Evolutionary conservation across 2,888 invertebrate species (phyloP).

Genomic region (Pandemis cinnamomeana): DNA sequence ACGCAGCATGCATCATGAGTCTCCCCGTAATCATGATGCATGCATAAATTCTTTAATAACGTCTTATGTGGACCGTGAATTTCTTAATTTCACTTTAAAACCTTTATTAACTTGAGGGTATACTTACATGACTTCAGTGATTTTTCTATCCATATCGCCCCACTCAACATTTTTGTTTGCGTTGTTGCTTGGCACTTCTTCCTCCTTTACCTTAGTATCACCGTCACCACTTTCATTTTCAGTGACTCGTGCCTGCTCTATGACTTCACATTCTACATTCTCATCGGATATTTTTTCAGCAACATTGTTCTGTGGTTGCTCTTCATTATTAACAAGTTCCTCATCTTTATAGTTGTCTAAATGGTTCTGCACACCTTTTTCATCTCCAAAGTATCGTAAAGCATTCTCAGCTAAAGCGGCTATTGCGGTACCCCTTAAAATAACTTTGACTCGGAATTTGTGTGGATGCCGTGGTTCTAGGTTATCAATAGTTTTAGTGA

Average conservation of each 20-base stretch:
- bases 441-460: constrained; percentile 73
- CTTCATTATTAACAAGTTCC: constrained; percentile 19
- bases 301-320: not conserved
- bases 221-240: not conserved
- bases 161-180: not conserved
- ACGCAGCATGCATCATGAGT: too few species aligned
- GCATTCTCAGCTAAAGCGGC: constrained; percentile 54
- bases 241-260: not conserved
- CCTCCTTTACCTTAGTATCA: not conserved
- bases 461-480: constrained; percentile 79
- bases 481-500: constrained; percentile 68
- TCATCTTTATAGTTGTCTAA: constrained; percentile 44
- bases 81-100: too few species aligned
- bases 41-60: too few species aligned
- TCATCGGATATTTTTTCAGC: not conserved
- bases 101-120: not conserved
- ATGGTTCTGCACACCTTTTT: constrained; percentile 50
- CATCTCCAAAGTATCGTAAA: constrained; percentile 58
- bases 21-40: too few species aligned
- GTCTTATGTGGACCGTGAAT: not conserved
- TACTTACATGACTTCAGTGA: not conserved
- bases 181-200: not conserved
- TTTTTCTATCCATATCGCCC: not conserved
- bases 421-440: constrained; percentile 60
- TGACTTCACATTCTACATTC: not conserved